Evolutionary conservation across 2,113 vertebrate genomes (phyloP).

Genomic region (Rhodinocichla rosea): DNA sequence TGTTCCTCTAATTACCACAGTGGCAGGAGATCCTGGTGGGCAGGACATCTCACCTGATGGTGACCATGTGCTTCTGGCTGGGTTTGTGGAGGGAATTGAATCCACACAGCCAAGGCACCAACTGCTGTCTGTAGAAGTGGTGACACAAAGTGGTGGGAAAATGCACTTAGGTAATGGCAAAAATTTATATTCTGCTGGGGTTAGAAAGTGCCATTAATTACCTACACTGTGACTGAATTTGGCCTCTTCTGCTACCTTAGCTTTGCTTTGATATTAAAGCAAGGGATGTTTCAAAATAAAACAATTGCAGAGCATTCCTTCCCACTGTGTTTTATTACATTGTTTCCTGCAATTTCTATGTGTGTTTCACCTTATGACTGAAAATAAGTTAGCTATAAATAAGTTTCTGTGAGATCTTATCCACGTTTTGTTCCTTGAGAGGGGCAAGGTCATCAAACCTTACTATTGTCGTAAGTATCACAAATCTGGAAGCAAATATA

Average conservation of each 20-base stretch:
- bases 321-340: background rate
- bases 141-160: accelerated
- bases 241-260: background rate
- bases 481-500: background rate
- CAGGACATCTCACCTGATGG: accelerated
- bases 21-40: background rate
- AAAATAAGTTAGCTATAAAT: background rate
- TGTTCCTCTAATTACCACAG: background rate
- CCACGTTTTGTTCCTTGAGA: background rate
- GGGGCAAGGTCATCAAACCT: background rate
- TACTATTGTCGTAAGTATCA: background rate
- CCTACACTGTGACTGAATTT: background rate
- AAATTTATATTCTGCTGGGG: background rate
- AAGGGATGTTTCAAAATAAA: background rate
- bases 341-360: background rate
- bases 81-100: background rate
- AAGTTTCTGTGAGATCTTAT: background rate
- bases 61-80: accelerated
- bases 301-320: background rate
- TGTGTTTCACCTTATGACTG: background rate
- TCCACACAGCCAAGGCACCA: background rate
- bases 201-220: background rate
- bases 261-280: background rate
- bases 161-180: background rate
- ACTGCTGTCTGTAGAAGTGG: background rate